phyloP scores from a whole-genome alignment of 2,888 invertebrate species.

The Dasypogon diadema region DNA sequence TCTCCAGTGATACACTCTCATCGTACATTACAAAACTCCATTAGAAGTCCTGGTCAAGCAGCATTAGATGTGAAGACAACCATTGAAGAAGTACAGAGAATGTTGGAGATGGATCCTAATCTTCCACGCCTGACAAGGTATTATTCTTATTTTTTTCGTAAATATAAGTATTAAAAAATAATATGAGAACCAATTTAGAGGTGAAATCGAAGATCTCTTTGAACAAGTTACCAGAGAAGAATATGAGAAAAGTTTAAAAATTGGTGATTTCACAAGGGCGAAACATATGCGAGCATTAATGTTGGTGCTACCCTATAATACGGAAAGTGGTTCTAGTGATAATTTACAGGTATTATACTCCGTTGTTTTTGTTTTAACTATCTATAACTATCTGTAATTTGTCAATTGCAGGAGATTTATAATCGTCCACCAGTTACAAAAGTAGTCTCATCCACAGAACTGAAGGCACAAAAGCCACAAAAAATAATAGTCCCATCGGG shows the following conservation, averaged over 20 bases:
- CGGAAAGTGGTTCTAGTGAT: constrained; percentile 65
- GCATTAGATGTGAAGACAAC: constrained; percentile 65
- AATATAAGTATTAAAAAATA: too few species aligned
- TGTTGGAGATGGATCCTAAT: constrained; percentile 65
- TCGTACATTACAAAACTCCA: not conserved
- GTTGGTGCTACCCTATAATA: constrained; percentile 67
- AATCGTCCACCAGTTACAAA: constrained; percentile 67
- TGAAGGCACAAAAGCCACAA: constrained; percentile 63
- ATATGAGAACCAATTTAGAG: constrained; percentile 60
- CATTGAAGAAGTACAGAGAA: constrained; percentile 67
- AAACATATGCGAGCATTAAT: constrained; percentile 68
- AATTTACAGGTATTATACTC: constrained; percentile 62
- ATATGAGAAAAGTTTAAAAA: constrained; percentile 65
- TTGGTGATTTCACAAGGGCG: constrained; percentile 66
- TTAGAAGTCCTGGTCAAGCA: not conserved
- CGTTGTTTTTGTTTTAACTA: too few species aligned
- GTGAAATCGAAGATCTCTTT: constrained; percentile 68
- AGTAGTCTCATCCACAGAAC: constrained; percentile 64
- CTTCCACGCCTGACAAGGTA: constrained; percentile 67
- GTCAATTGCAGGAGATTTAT: constrained; percentile 64
- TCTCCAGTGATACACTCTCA: constrained; percentile 14
- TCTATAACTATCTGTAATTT: too few species aligned
- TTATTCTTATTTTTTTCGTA: too few species aligned
- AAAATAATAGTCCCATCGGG: constrained; percentile 62
- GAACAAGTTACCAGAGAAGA: constrained; percentile 68